Evolutionary conservation across 2,113 vertebrate species (phyloP), one percentile per base, ranked within the genome.

Genomic region (Corythoichthys intestinalis): DNA sequence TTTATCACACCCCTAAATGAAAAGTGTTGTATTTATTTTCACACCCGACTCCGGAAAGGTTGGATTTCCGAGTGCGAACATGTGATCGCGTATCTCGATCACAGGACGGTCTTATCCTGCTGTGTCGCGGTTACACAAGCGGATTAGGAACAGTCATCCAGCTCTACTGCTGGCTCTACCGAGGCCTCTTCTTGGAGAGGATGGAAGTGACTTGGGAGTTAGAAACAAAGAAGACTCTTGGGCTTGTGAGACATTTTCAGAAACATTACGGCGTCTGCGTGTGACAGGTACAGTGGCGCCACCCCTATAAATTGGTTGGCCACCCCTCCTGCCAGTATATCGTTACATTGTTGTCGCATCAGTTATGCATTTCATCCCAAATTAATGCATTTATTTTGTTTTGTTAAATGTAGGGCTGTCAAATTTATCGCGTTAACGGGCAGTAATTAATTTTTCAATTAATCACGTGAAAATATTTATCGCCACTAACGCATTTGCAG

Each of bases 21-120:
- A 44, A 47, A 10, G 60, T 28, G n/a, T 82, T 49, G 48, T 81
- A 86, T 88, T 85, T 90, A 82, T 90, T 87, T 88, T 87, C 80
- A 68, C 79, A 67, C 66, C 71, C 46, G 84, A 76, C 84, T 13
- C 14, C 14, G 34, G 12, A 50, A 34, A 46, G 12, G 28, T 49
- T 37, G 63, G 74, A 61, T 80, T 76, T 75, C 63, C 60, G n/a
- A 62, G 37, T n/a, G 38, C 14, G 37, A 60, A 41, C 15, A 41
- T 60, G 37, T n/a, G 58, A 61, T 61, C 10, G 39, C 39, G 38
- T 41, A 39, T 62, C 17, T 44, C 60, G 39, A 62, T 28, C 9
- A 2, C 10, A 2, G 39, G 60, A 62, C 39, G 49, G 46, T 53
- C 47, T 52, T 49, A n/a, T 63, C 74, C 67, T 69, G 57, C 61